Percentiles rank a stretch among this genome's conserved stretches.
Evolutionary conservation across 2,113 vertebrate species (phyloP).

Genomic region (Theropithecus gelada): DNA sequence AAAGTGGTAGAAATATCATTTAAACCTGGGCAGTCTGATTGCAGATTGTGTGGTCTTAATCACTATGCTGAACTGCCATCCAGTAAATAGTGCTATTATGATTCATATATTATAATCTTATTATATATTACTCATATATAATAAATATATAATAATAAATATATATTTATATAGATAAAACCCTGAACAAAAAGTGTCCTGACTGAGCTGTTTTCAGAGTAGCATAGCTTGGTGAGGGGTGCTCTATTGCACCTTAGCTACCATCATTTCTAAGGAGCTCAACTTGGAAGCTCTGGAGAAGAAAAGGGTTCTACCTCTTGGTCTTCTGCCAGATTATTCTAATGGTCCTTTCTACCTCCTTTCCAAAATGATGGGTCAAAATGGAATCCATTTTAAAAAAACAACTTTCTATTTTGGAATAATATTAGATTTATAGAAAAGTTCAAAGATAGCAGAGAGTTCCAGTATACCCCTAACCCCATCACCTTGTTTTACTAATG

Average conservation of each 20-base stretch:
- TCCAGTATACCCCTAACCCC: not conserved
- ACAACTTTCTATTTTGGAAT: not conserved
- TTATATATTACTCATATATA: not conserved
- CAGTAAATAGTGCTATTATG: not conserved
- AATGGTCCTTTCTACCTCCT: not conserved
- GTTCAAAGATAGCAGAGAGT: not conserved
- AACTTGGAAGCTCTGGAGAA: conserved; percentile 13
- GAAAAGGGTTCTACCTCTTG: not conserved
- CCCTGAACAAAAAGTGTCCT: not conserved
- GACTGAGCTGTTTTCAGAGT: not conserved
- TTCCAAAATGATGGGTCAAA: conserved; percentile 43
- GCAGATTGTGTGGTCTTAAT: not conserved
- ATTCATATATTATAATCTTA: not conserved
- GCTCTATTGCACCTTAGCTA: not conserved
- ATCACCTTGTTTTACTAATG: not conserved
- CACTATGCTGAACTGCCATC: not conserved
- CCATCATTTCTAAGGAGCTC: conserved; percentile 8
- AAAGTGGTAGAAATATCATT: not conserved
- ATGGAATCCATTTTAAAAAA: not conserved
- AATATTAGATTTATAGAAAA: conserved; percentile 37
- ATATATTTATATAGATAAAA: not conserved
- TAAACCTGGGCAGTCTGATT: not conserved
- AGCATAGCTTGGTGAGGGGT: not conserved
- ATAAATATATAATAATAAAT: not conserved
- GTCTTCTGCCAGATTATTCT: not conserved